A percentile compares a stretch with the other conserved stretches of the same genome.
Evolutionary conservation across 2,113 vertebrate species (phyloP).

Genomic region (Leptosomus discolor): DNA sequence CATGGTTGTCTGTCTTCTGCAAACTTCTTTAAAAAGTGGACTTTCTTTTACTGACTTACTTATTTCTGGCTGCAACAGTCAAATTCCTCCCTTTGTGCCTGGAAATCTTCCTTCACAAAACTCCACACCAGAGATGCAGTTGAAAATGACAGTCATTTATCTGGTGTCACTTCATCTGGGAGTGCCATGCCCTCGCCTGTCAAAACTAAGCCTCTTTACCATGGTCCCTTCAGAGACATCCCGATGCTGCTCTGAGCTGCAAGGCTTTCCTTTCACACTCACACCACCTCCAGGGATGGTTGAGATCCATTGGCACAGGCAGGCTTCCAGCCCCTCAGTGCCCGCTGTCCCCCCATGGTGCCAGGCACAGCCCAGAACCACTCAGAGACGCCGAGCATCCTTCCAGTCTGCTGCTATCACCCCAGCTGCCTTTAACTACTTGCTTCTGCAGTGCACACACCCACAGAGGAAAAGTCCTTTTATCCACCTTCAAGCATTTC

Average conservation of each 20-base stretch:
- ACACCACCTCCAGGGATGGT: background rate
- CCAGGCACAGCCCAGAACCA: background rate
- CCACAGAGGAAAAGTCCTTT: background rate
- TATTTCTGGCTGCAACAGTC: background rate
- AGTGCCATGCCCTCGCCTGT: background rate
- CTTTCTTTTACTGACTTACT: background rate
- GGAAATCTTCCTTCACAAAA: background rate
- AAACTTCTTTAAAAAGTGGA: conserved; percentile 23
- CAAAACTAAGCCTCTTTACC: conserved; percentile 11
- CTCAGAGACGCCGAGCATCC: background rate
- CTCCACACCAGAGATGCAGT: rapidly evolving
- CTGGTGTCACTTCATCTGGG: background rate
- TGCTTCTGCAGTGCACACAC: background rate
- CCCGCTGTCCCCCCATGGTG: background rate
- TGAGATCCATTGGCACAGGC: background rate
- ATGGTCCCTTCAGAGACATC: background rate
- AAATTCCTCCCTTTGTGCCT: background rate
- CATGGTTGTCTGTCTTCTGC: background rate
- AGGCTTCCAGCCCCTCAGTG: background rate
- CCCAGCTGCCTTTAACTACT: background rate
- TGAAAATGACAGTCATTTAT: conserved; percentile 35
- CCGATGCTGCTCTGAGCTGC: background rate
- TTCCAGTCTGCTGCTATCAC: background rate
- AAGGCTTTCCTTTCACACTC: background rate
- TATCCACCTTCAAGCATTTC: background rate